phyloP scores from a whole-genome alignment of 2,113 vertebrate species.

The Beaufortia kweichowensis region DNA sequence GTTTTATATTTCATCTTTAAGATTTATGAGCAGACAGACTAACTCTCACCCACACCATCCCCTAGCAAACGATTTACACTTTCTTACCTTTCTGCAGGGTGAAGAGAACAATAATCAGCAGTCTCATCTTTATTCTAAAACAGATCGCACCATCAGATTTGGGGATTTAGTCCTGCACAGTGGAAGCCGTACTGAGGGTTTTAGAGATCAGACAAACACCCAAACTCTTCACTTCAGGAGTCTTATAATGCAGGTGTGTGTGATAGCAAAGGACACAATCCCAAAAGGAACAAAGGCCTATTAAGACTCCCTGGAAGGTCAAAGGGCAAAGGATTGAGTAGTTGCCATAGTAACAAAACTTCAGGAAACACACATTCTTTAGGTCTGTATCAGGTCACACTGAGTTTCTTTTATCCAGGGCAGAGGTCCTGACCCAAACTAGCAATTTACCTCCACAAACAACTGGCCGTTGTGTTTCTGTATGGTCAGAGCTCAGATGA shows the following conservation, averaged over 20 bases:
- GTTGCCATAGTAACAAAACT: constrained; percentile 28
- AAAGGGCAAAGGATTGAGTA: constrained; percentile 26
- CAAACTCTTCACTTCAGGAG: constrained; percentile 12
- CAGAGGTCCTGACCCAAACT: constrained; percentile 25
- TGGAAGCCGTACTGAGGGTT: not conserved
- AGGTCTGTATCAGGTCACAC: constrained; percentile 18
- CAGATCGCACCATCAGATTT: not conserved
- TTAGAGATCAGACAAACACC: not conserved
- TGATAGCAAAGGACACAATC: constrained; percentile 9
- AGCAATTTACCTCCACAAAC: not conserved
- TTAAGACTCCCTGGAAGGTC: constrained; percentile 42
- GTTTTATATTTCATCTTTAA: too few species aligned
- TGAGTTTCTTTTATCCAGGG: constrained; percentile 17
- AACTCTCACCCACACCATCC: not conserved
- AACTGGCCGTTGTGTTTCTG: constrained; percentile 19
- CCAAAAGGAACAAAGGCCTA: constrained; percentile 43
- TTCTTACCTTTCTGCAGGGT: constrained; percentile 26
- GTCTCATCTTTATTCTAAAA: constrained; percentile 16
- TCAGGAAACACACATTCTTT: constrained; percentile 21
- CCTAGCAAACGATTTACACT: not conserved
- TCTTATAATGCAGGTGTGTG: constrained; percentile 21
- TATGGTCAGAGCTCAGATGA: constrained; percentile 7
- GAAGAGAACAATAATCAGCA: constrained; percentile 13
- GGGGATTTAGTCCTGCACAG: not conserved
- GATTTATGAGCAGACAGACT: not conserved